Evolutionary conservation across 1,140 invertebrate genomes (phyloP).

Genomic region (Heliconius eleuchia): DNA sequence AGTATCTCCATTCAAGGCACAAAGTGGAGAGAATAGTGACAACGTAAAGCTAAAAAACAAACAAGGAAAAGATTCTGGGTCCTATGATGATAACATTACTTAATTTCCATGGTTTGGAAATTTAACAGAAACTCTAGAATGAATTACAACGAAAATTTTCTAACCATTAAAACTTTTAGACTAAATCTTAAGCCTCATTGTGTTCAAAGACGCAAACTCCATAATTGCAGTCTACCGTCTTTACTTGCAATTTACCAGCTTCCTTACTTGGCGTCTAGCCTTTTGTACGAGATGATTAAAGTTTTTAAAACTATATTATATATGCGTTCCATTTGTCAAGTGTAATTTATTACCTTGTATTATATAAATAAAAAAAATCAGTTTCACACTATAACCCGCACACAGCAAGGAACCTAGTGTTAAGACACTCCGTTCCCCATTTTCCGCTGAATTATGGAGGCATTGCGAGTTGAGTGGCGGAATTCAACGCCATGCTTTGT

Average conservation of each 20-base stretch:
- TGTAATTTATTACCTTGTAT: too few relatives aligned
- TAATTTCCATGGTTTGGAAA: slow-evolving; percentile 16
- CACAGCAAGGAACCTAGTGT: not conserved
- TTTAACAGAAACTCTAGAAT: slow-evolving; percentile 16
- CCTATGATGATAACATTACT: not conserved
- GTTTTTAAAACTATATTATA: slow-evolving; percentile 4
- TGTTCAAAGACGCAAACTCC: slow-evolving; percentile 32
- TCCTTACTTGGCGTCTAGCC: slow-evolving; percentile 29
- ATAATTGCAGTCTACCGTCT: slow-evolving; percentile 34
- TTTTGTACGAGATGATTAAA: slow-evolving; percentile 35
- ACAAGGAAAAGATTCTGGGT: not conserved
- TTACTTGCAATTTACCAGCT: slow-evolving; percentile 35
- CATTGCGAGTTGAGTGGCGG: too few relatives aligned
- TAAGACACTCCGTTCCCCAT: not conserved
- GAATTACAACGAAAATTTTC: slow-evolving; percentile 28
- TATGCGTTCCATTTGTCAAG: not conserved
- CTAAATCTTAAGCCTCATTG: slow-evolving; percentile 37
- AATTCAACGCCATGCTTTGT: too few relatives aligned
- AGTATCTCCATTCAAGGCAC: too few relatives aligned
- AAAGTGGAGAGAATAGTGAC: too few relatives aligned
- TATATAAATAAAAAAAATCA: too few relatives aligned
- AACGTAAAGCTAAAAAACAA: too few relatives aligned
- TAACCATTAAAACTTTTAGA: slow-evolving; percentile 32
- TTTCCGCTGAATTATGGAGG: not conserved
- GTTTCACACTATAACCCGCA: not conserved